Percentiles rank a stretch among this genome's conserved stretches.
Evolutionary conservation across 1,140 invertebrate genomes (phyloP).

Genomic region (Microplitis demolitor): DNA sequence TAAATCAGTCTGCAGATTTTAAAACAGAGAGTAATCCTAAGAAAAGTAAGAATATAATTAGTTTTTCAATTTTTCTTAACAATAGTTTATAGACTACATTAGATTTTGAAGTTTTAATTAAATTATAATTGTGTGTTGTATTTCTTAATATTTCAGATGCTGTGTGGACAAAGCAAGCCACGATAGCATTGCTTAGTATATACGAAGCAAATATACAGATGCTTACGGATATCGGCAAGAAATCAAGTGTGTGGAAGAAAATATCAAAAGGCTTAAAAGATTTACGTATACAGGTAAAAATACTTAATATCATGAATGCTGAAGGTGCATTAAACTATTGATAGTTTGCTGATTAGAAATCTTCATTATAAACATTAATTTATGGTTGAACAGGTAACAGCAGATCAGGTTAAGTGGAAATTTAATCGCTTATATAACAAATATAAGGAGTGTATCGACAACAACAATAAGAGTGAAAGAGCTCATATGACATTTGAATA

Average conservation of each 20-base stretch:
- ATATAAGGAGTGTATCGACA: slow-evolving; percentile 12
- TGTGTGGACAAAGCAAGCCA: slow-evolving; percentile 1
- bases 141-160: background rate
- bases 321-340: background rate
- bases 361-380: background rate
- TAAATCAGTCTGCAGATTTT: background rate
- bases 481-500: slow-evolving; percentile 2
- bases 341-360: background rate
- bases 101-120: background rate
- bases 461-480: slow-evolving; percentile 4
- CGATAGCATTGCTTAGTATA: background rate
- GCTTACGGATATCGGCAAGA: background rate
- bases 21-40: background rate
- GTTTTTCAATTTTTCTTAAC: background rate
- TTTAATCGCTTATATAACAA: background rate
- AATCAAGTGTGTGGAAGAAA: slow-evolving; percentile 4
- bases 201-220: slow-evolving; percentile 3
- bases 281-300: background rate
- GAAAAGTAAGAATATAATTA: background rate
- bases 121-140: too few relatives aligned
- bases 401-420: slow-evolving; percentile 8
- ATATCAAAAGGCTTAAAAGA: slow-evolving; percentile 5
- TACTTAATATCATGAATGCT: background rate
- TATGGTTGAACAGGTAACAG: background rate
- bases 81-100: background rate